Conservation (phyloP, 2,888 invertebrate genomes). For the Folsomia manolachei region DNA sequence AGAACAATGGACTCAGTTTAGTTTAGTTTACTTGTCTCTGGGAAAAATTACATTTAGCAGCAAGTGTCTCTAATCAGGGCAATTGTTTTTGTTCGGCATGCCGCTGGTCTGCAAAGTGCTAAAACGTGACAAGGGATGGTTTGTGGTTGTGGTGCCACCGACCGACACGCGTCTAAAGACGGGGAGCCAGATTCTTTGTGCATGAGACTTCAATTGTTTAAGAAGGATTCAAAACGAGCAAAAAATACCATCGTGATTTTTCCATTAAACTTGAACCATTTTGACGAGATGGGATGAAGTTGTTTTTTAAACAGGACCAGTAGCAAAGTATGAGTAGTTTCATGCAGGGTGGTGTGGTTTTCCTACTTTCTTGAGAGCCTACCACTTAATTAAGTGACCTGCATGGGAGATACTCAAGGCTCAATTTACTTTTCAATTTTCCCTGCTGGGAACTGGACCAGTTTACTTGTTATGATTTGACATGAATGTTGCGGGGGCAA, state of each 20-base stretch:
- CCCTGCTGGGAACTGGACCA: not conserved
- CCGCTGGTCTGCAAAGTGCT: not conserved
- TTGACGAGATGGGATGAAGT: not conserved
- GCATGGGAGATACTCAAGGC: not conserved
- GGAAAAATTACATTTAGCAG: not conserved
- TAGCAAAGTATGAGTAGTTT: no score
- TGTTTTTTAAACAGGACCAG: no score
- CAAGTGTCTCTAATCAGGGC: not conserved
- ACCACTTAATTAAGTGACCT: not conserved
- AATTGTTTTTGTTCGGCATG: not conserved
- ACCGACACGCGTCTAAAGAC: not conserved
- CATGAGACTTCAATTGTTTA: not conserved
- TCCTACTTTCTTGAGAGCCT: no score
- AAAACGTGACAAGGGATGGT: constrained; percentile 3
- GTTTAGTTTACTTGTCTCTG: not conserved
- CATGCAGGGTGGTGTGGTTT: no score
- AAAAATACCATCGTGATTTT: constrained; percentile 15
- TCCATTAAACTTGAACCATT: constrained; percentile 10
- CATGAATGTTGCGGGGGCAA: no score
- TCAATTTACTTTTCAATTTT: constrained; percentile 6
- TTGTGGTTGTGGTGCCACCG: no score
- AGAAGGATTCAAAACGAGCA: no score
- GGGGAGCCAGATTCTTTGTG: not conserved
- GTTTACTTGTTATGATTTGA: no score
- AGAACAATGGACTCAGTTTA: no score